Percentiles rank a stretch among this genome's conserved stretches.
Conservation (phyloP, 2,888 invertebrate genomes). For the Caenorhabditis sp. region DNA sequence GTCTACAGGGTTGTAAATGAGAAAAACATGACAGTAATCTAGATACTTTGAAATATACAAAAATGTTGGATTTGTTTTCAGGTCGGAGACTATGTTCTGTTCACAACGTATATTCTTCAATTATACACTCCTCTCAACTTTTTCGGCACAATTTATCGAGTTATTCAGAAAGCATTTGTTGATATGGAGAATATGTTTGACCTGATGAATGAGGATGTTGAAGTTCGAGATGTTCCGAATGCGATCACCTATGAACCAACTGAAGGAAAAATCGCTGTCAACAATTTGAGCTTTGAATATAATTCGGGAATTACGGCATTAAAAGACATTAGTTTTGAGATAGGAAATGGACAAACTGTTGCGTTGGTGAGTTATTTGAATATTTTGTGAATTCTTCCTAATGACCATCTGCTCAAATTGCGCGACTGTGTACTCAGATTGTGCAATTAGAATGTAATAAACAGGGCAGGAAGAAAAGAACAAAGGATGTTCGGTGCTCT, state of each 20-base stretch:
- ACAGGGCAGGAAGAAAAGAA: not conserved
- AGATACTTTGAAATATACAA: not conserved
- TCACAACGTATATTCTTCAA: slow-evolving; percentile 89
- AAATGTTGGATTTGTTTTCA: slow-evolving; percentile 7
- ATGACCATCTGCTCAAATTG: not conserved
- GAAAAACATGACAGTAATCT: slow-evolving; percentile 35
- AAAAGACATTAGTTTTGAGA: slow-evolving; percentile 72
- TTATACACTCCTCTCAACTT: slow-evolving; percentile 89
- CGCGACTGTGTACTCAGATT: not conserved
- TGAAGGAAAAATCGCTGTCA: slow-evolving; percentile 81
- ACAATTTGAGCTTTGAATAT: slow-evolving; percentile 89
- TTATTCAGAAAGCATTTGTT: slow-evolving; percentile 94
- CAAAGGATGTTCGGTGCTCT: not conserved
- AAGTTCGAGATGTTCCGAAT: slow-evolving; percentile 81
- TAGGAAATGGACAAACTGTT: slow-evolving; percentile 85
- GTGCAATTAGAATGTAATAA: not conserved
- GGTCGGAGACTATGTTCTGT: slow-evolving; percentile 94
- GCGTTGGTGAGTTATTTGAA: slow-evolving; percentile 71
- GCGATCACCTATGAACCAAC: slow-evolving; percentile 80
- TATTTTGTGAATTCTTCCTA: not conserved
- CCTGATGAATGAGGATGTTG: slow-evolving; percentile 84
- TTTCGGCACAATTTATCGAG: slow-evolving; percentile 95
- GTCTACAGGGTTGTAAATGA: slow-evolving; percentile 80
- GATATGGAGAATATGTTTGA: slow-evolving; percentile 99
- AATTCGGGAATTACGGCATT: slow-evolving; percentile 76